Evolutionary conservation across 2,113 vertebrate species (phyloP).

Genomic region (Mola mola): DNA sequence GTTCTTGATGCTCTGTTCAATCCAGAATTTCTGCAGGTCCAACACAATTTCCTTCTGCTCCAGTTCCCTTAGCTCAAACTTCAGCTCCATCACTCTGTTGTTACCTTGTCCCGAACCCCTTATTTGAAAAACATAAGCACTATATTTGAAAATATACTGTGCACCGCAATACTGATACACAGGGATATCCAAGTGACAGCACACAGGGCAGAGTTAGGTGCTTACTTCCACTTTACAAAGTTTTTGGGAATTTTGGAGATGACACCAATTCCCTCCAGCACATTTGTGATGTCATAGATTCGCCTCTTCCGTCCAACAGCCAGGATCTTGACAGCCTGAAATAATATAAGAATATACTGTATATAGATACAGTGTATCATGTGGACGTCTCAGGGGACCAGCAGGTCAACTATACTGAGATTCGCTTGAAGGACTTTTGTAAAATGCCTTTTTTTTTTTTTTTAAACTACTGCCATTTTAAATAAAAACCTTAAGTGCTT

Average conservation of each 20-base stretch:
- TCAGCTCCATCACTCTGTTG: conserved; percentile 86
- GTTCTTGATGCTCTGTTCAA: conserved; percentile 92
- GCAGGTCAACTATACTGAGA: no score
- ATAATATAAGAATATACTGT: no score
- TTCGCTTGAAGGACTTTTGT: no score
- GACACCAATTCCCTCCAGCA: conserved; percentile 92
- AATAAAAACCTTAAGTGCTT: no score
- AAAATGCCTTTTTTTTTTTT: no score
- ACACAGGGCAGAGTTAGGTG: conserved; percentile 29
- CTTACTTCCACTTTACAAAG: conserved; percentile 96
- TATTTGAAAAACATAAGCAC: conserved; percentile 6
- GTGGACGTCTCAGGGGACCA: no score
- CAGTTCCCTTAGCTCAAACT: conserved; percentile 90
- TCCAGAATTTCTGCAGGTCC: conserved; percentile 92
- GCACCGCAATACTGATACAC: not conserved
- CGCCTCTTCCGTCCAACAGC: conserved; percentile 91
- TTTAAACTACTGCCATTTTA: no score
- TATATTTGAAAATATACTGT: not conserved
- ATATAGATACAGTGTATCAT: no score
- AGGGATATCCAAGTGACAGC: not conserved
- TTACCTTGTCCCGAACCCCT: no score
- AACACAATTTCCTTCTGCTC: conserved; percentile 87
- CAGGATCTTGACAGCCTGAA: conserved; percentile 88
- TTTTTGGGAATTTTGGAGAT: conserved; percentile 95
- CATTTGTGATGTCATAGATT: conserved; percentile 97